Evolutionary conservation across 2,888 invertebrate species (phyloP), one percentile per base, ranked within the genome.

Genomic region (Arenicola marina): DNA sequence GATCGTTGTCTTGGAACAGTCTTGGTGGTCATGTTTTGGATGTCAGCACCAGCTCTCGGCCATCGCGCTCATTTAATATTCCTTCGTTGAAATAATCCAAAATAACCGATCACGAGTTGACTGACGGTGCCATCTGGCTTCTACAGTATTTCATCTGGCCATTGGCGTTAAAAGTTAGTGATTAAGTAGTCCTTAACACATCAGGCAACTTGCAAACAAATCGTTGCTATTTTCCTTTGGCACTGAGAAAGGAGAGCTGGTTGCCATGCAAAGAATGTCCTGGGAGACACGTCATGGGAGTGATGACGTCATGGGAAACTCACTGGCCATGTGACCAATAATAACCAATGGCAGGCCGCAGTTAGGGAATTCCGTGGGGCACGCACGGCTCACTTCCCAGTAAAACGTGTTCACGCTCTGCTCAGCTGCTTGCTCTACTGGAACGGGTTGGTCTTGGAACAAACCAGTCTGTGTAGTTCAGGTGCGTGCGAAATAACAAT

Each of bases 1-100:
- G 64, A 57, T 64, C 60, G 53, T 46, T 64, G 64, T 44, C 59
- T 46, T 56, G 55, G 48, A 43, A 64, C 51, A 45, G 60, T 64
- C 57, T 56, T 60, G 29, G 59, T 64, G 51, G 64, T 54, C 64
- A 64, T 64, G 53, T 51, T 60, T 58, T n/a, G n/a, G 24, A 48
- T 48, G 18, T 11, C 26, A 24, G 48, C 15, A 11, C 48, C 18
- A 48, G 24, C 7, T 24, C 48, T 7, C 48, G 26, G 26, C 15
- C 48, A 48, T 24, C 48, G 48, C 18, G 26, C 48, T 48, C 48
- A 48, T 48, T 48, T 48, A 48, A 48, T n/a, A 48, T 48, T 48
- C 48, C 26, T 7, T n/a, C 48, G 7, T 48, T 24, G 15, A 11
- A 11, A 48, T n/a, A 11, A 24, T 11, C 18, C 15, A 48, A n/a